Conservation (phyloP, 1,140 invertebrate species). For the Trichogramma pretiosum region DNA sequence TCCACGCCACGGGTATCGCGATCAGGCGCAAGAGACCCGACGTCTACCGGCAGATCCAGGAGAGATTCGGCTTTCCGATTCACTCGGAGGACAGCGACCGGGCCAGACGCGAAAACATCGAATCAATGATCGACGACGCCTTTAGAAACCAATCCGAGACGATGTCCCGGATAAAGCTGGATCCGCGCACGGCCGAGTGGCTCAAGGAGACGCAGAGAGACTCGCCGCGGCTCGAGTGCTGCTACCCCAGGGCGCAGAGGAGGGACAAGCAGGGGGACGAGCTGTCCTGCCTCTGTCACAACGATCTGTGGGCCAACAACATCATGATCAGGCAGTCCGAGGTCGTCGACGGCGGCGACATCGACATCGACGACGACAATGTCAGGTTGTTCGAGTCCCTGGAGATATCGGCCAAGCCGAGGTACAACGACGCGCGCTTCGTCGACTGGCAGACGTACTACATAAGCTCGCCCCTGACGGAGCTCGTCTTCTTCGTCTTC, state of each 20-base stretch:
- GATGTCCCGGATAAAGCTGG: too few relatives aligned
- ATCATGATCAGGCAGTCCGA: slow-evolving; percentile 44
- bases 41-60: slow-evolving; percentile 28
- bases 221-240: background rate
- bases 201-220: background rate
- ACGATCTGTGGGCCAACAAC: slow-evolving; percentile 58
- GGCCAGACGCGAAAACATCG: too few relatives aligned
- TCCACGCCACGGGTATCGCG: slow-evolving; percentile 49
- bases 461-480: slow-evolving; percentile 46
- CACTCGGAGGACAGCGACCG: too few relatives aligned
- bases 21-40: slow-evolving; percentile 41
- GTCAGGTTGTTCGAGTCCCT: slow-evolving; percentile 45
- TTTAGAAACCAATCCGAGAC: too few relatives aligned
- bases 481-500: slow-evolving; percentile 52
- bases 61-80: too few relatives aligned
- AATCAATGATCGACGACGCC: too few relatives aligned
- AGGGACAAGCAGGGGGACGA: slow-evolving; percentile 42
- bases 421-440: slow-evolving; percentile 50
- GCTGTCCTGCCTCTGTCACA: slow-evolving; percentile 47
- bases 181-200: background rate
- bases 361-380: slow-evolving; percentile 57
- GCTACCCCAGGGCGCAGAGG: background rate
- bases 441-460: slow-evolving; percentile 55
- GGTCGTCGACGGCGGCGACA: too few relatives aligned
- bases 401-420: slow-evolving; percentile 26